These are phyloP conservation scores for Malurus splendens DNA, from an alignment of 2,797 vertebrate genomes.

Conservation along the genomic window DNA sequence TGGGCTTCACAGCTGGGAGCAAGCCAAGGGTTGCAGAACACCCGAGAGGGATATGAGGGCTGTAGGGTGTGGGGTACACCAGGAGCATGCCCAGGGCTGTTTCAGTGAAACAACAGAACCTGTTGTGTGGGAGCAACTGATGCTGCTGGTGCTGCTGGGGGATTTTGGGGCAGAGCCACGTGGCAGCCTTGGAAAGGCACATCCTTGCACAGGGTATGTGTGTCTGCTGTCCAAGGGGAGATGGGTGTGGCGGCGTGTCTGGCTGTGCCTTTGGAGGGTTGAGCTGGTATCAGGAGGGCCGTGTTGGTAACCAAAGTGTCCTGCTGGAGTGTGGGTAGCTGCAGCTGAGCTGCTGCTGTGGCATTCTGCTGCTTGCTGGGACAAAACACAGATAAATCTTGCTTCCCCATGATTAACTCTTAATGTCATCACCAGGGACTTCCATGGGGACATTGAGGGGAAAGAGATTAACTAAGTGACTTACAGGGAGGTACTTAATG, in stretches of 20 bases:
- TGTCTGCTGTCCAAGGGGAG: neutral
- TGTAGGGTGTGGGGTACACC: neutral
- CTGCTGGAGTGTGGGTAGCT: neutral
- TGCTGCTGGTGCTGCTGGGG: neutral
- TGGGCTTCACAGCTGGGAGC: neutral
- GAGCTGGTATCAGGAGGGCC: neutral
- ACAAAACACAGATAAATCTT: neutral
- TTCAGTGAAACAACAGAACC: neutral
- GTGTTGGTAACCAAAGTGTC: accelerated
- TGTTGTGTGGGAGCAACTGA: neutral
- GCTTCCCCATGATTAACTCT: neutral
- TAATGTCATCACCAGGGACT: neutral
- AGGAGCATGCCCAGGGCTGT: neutral
- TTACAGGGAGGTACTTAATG: neutral
- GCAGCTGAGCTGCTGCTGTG: neutral
- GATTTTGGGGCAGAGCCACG: neutral
- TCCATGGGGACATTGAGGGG: neutral
- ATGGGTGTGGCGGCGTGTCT: accelerated
- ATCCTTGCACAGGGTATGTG: accelerated
- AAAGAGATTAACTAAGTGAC: neutral
- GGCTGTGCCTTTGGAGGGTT: neutral
- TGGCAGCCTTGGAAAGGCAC: neutral
- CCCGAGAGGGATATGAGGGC: neutral
- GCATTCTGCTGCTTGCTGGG: neutral
- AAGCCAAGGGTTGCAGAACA: neutral